Conservation (phyloP, 1,140 invertebrate species). For the Drosophila simulans region DNA sequence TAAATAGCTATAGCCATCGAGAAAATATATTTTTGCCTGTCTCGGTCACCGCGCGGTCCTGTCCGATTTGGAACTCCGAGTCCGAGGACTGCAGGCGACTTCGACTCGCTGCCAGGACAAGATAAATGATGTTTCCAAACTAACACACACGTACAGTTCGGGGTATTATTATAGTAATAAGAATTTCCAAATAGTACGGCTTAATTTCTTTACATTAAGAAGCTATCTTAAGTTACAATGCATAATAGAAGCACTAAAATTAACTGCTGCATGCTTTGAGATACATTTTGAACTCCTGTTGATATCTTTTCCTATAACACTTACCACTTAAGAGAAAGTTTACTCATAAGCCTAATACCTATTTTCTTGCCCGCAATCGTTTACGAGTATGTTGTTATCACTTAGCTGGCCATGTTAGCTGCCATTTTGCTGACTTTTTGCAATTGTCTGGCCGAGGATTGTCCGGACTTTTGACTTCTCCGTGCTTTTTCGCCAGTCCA, state of each 20-base stretch:
- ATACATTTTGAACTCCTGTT: background rate
- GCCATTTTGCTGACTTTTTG: conserved; percentile 59
- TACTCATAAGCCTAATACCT: background rate
- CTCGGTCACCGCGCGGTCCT: conserved; percentile 37
- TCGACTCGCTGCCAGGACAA: conserved; percentile 51
- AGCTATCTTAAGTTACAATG: too few relatives aligned
- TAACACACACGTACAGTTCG: conserved; percentile 25
- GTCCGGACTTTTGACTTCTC: conserved; percentile 53
- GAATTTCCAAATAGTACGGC: accelerated
- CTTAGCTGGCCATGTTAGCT: conserved; percentile 58
- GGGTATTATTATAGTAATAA: background rate
- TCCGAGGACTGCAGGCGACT: conserved; percentile 33
- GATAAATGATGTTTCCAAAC: conserved; percentile 76
- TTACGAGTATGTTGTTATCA: conserved; percentile 36
- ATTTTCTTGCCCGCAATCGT: background rate
- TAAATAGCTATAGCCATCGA: conserved; percentile 58
- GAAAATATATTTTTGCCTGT: conserved; percentile 55
- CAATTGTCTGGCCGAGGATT: conserved; percentile 55
- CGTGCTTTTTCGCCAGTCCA: conserved; percentile 10
- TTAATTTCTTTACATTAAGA: too few relatives aligned
- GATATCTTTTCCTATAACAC: too few relatives aligned
- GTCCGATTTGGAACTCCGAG: conserved; percentile 34
- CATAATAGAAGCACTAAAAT: background rate
- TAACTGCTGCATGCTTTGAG: background rate
- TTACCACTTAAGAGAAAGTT: too few relatives aligned